Evolutionary conservation across 1,140 invertebrate genomes (phyloP).

Genomic region (Amphibalanus amphitrite): DNA sequence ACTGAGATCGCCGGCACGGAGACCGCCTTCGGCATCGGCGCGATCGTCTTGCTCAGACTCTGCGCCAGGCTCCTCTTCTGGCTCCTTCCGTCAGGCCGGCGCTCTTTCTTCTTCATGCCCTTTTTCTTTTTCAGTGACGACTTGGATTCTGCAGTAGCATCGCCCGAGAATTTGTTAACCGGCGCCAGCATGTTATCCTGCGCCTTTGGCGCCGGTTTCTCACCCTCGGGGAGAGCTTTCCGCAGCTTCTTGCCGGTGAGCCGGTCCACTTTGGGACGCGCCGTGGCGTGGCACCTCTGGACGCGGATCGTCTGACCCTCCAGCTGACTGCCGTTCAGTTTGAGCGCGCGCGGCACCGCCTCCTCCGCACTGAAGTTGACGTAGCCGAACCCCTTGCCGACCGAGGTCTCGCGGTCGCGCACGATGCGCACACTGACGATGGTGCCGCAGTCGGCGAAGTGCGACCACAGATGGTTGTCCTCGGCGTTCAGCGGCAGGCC

Average conservation of each 20-base stretch:
- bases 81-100: background rate
- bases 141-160: background rate
- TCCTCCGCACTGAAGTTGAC: constrained; percentile 29
- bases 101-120: background rate
- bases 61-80: background rate
- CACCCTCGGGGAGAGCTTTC: background rate
- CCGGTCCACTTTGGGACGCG: background rate
- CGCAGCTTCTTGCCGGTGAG: background rate
- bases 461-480: constrained; percentile 45
- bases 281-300: background rate
- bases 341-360: background rate
- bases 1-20: background rate
- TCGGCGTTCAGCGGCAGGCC: constrained; percentile 44
- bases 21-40: background rate
- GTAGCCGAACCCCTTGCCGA: constrained; percentile 48
- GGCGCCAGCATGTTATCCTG: background rate
- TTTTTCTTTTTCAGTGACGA: constrained; percentile 2
- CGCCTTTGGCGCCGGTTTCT: background rate
- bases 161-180: background rate
- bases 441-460: constrained; percentile 52
- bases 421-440: constrained; percentile 50
- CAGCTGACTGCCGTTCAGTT: constrained; percentile 6
- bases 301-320: background rate
- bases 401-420: constrained; percentile 38
- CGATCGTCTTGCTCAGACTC: background rate